A percentile compares a stretch with the other conserved stretches of the same genome.
Conservation (phyloP, 2,888 invertebrate species). For the Micropterix aruncella region DNA sequence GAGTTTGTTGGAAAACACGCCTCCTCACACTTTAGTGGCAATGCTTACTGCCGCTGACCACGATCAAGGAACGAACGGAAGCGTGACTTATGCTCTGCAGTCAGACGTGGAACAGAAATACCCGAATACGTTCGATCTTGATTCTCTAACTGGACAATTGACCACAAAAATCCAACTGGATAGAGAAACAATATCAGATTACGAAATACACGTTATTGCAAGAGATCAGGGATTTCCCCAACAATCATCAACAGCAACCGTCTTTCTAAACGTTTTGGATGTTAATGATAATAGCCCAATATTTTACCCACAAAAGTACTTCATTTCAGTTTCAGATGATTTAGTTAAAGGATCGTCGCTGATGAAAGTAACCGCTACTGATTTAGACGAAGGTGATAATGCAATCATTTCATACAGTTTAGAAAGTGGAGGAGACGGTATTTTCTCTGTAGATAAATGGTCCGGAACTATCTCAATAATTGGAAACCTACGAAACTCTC, state of each 20-base stretch:
- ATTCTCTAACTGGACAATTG: conserved; percentile 73
- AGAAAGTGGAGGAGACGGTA: conserved; percentile 64
- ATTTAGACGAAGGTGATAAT: conserved; percentile 82
- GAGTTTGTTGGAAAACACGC: conserved; percentile 65
- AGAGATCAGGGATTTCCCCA: conserved; percentile 85
- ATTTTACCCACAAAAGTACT: conserved; percentile 83
- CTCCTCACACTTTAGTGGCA: conserved; percentile 66
- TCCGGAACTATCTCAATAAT: conserved; percentile 62
- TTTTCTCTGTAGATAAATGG: conserved; percentile 66
- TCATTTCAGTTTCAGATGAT: conserved; percentile 60
- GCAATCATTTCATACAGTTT: conserved; percentile 66
- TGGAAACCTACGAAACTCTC: conserved; percentile 46
- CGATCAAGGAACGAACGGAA: conserved; percentile 89
- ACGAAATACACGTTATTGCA: conserved; percentile 75
- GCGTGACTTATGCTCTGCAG: conserved; percentile 71
- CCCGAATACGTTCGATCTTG: conserved; percentile 72
- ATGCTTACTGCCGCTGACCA: conserved; percentile 79
- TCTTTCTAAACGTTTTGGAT: conserved; percentile 67
- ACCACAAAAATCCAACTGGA: conserved; percentile 67
- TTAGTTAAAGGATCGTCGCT: conserved; percentile 48
- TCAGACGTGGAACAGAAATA: conserved; percentile 64
- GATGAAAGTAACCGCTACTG: conserved; percentile 65
- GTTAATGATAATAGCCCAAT: conserved; percentile 86
- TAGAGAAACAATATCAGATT: conserved; percentile 63
- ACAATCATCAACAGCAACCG: conserved; percentile 80